A percentile compares a stretch with the other conserved stretches of the same genome.
These are phyloP conservation scores for Cephalopachus bancanus DNA, from an alignment of 2,797 vertebrate species.

Conservation along the genomic window DNA sequence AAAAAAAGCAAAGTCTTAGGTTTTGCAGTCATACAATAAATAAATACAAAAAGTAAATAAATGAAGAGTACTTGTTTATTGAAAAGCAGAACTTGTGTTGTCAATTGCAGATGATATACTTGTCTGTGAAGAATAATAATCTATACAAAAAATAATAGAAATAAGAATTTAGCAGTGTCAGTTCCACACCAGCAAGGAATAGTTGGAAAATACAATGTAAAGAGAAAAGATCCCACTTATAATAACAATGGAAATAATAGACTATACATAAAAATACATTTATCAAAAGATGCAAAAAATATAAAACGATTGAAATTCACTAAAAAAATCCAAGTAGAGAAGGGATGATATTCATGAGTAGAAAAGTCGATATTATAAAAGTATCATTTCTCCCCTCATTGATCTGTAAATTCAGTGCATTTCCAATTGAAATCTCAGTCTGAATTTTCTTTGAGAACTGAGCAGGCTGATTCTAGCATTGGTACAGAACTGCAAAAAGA, in stretches of 20 bases:
- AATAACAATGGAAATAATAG: not conserved
- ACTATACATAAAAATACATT: not conserved
- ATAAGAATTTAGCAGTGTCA: slow-evolving; percentile 14
- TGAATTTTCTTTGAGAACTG: not conserved
- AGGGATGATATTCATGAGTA: not conserved
- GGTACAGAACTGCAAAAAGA: not conserved
- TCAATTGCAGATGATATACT: not conserved
- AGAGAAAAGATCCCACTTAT: slow-evolving; percentile 2
- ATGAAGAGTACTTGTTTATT: no score
- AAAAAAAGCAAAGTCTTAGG: not conserved
- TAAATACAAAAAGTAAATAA: no score
- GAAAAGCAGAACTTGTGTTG: not conserved
- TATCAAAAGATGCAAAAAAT: slow-evolving; percentile 23
- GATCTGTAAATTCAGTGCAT: slow-evolving; percentile 1
- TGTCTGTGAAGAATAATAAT: not conserved
- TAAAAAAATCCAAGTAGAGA: slow-evolving; percentile 12
- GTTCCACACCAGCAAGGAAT: slow-evolving; percentile 10
- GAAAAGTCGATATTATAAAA: slow-evolving; percentile 45
- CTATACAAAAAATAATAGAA: not conserved
- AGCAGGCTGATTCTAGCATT: not conserved
- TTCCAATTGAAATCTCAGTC: slow-evolving; percentile 22
- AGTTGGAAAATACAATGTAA: slow-evolving; percentile 17
- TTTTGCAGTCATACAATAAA: no score
- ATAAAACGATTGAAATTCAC: slow-evolving; percentile 31
- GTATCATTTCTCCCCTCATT: not conserved